Evolutionary conservation across 2,888 invertebrate genomes (phyloP), one percentile per base, ranked within the genome.

Genomic region (Fragum sueziense): DNA sequence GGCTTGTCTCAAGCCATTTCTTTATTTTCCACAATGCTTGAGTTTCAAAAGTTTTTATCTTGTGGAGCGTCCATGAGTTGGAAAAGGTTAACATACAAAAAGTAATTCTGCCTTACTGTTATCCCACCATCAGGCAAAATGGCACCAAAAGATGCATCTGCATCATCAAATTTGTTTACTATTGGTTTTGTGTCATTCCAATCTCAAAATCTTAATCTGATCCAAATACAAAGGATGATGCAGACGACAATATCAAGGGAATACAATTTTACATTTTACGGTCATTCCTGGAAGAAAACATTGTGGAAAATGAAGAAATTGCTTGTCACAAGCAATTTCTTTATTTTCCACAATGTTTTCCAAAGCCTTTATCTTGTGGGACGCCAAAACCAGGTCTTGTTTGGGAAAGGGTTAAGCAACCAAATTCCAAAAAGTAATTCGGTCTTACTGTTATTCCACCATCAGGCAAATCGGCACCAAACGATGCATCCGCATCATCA

Each of bases 121-220:
- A 83, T 70, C 22, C 80, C 80, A 14, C 70, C 54, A 31, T 80
- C 73, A 20, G 80, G 73, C 7, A 83, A 29, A 3, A 52, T 51
- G n/a, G 83, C 80, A 29, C 83, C 83, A 71, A 83, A 83, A 0
- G 68, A 70, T 1, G 83, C 79, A 57, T 62, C 57, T 47, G 51
- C 52, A 52, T 82, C 82, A 9, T 37, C 33, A 25, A 79, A 74
- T 31, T 65, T 72, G 22, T 62, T 70, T 31, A 80, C 14, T 47
- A 47, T 2, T 20, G 4, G 47, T 47, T 47, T 20, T 47, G 17
- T 9, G 17, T 9, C 47, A 9, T 2, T 9, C n/a, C n/a, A 2
- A 14, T 4, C n/a, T 47, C 4, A 47, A 47, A 4, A 6, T 37
- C 14, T 37, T 37, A 37, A 6, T 37, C 6, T 6, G 14, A 6